Evolutionary conservation across 1,140 invertebrate genomes (phyloP).

Genomic region (Pseudomyrmex sp.): DNA sequence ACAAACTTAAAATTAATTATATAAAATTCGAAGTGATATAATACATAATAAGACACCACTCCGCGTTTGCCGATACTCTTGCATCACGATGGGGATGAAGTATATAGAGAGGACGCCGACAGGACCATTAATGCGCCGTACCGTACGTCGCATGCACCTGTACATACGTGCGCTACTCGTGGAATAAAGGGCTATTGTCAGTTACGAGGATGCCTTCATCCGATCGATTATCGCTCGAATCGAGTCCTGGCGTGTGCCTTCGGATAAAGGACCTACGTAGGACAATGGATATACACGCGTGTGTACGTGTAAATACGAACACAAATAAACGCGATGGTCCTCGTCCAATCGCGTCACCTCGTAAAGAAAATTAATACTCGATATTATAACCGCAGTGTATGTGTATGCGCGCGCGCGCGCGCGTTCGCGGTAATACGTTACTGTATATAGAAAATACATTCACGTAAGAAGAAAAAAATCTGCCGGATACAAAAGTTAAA

Average conservation of each 20-base stretch:
- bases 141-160: slow-evolving; percentile 57
- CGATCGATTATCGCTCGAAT: slow-evolving; percentile 71
- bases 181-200: slow-evolving; percentile 62
- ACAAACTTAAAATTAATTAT: neutral
- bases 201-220: slow-evolving; percentile 51
- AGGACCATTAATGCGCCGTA: slow-evolving; percentile 39
- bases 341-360: neutral
- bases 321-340: slow-evolving; percentile 19
- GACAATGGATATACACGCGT: slow-evolving; percentile 53
- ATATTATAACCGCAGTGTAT: neutral
- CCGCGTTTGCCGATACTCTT: slow-evolving; percentile 37
- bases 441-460: neutral
- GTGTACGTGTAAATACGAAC: slow-evolving; percentile 32
- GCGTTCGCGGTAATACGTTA: no score
- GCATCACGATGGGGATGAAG: slow-evolving; percentile 3
- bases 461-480: neutral
- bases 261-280: slow-evolving; percentile 58
- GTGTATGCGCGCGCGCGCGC: no score
- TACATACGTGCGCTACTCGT: slow-evolving; percentile 54
- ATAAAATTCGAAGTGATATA: neutral
- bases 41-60: neutral
- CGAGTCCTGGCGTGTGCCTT: slow-evolving; percentile 57
- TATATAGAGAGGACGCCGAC: neutral
- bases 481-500: neutral
- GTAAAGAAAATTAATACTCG: slow-evolving; percentile 60